These are phyloP conservation scores for Rhynchotus rufescens DNA, from an alignment of 2,797 vertebrate species.

Conservation along the genomic window DNA sequence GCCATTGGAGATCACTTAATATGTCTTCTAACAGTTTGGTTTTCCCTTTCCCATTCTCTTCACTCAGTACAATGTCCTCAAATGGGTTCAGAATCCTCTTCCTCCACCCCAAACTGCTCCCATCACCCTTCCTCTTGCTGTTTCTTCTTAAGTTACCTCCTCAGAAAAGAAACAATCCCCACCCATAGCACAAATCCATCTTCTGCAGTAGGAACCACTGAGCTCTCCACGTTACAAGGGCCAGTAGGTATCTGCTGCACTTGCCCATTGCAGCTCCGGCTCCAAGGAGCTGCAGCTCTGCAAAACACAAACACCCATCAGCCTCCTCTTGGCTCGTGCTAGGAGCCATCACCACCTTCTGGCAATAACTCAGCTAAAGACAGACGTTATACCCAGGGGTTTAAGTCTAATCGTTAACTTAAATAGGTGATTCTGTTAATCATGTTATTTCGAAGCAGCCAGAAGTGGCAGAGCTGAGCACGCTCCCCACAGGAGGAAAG, in stretches of 20 bases:
- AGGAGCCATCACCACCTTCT: background rate
- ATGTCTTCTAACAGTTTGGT: background rate
- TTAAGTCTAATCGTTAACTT: background rate
- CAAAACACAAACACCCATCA: background rate
- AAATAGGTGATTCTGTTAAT: background rate
- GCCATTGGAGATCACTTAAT: background rate
- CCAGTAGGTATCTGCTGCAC: accelerated
- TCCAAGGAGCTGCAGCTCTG: background rate
- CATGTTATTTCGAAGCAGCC: background rate
- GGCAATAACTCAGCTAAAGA: background rate
- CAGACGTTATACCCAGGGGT: background rate
- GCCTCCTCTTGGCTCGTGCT: background rate
- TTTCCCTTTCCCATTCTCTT: background rate
- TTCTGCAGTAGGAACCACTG: background rate
- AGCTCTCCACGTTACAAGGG: background rate
- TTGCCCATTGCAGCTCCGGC: background rate
- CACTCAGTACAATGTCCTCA: background rate
- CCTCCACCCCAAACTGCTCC: background rate
- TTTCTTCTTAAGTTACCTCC: background rate
- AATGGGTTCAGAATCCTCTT: background rate
- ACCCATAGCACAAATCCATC: background rate
- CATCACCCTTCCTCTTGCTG: background rate
- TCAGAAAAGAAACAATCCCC: background rate
- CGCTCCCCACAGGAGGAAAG: background rate
- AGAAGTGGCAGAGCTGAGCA: background rate